Conservation (phyloP, 1,140 invertebrate species). For the Zaprionus tsacasi region DNA sequence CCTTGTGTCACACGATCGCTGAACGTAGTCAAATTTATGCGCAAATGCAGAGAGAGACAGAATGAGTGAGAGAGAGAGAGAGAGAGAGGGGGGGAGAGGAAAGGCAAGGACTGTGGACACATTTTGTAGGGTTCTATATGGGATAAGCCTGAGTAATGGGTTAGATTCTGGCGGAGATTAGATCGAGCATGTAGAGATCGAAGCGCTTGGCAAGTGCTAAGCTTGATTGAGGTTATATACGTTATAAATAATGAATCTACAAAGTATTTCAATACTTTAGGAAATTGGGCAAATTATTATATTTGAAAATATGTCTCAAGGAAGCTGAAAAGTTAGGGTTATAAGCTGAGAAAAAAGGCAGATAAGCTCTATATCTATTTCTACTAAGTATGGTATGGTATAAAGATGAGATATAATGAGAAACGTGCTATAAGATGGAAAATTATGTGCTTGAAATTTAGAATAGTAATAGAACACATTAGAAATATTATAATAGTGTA, state of each 20-base stretch:
- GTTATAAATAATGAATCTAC: not conserved
- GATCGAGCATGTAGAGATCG: not conserved
- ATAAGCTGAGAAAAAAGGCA: too few relatives aligned
- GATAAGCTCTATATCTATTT: too few relatives aligned
- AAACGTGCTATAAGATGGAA: not conserved
- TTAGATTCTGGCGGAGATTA: not conserved
- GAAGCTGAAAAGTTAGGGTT: too few relatives aligned
- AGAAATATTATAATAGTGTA: too few relatives aligned
- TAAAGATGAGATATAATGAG: too few relatives aligned
- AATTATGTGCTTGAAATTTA: not conserved
- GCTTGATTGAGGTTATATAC: not conserved
- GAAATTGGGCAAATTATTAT: too few relatives aligned
- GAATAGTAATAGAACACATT: too few relatives aligned
- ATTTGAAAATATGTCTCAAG: too few relatives aligned
- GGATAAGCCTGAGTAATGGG: not conserved
- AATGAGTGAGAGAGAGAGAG: not conserved
- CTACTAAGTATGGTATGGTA: too few relatives aligned
- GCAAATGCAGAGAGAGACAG: not conserved
- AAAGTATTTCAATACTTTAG: too few relatives aligned
- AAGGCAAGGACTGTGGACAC: too few relatives aligned
- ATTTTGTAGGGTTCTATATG: not conserved
- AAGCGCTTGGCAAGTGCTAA: not conserved
- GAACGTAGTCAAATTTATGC: slow-evolving; percentile 45
- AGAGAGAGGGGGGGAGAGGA: not conserved
- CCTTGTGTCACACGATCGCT: slow-evolving; percentile 57